Base-by-base conservation (phyloP, 2,113 vertebrate species). In the Monopterus albus region DNA sequence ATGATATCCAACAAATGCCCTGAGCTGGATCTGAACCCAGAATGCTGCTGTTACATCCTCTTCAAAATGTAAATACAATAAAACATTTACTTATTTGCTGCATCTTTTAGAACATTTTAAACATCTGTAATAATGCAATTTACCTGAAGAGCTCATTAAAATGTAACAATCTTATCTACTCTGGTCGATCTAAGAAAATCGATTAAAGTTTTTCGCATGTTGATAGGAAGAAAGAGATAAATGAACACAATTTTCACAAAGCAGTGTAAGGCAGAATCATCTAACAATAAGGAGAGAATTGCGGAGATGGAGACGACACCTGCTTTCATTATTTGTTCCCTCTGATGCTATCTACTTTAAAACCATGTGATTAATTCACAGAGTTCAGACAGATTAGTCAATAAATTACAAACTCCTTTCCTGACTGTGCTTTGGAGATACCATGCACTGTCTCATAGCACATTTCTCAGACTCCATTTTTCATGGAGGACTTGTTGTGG, bases 301-400 rank as follows among this genome's bases (percentile, higher is more conserved):
- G 13, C 7, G 35, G 45, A 55, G 50, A 11, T 1, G 6, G 25
- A 55, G 40, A 45, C 11, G 56, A 36, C 52, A 42, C 39, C 28
- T 28, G 20, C 21, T 75, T 76, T 59, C 63, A 80, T 57, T 61
- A 73, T 73, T 46, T 65, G 55, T 51, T 66, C 45, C 64, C 38
- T 39, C 26, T 46, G 53, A 61, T 65, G 43, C 25, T 62, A 55
- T 74, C 49, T 51, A 46, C 36, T 66, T 67, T 51, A 62, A 28
- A 28, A 20, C 43, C 5, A 20, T 33, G 31, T 79, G 55, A 79
- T 75, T 52, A 62, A 75, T 75, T 71, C 36, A 59, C 43, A 28
- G 45, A 69, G 50, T 70, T 70, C 56, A 67, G 43, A 62, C 58
- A 26, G 49, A 53, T 65, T 46, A 6, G 55, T 75, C 42, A 79